Conservation (phyloP, 2,797 vertebrate genomes). For the Microchirus variegatus region DNA sequence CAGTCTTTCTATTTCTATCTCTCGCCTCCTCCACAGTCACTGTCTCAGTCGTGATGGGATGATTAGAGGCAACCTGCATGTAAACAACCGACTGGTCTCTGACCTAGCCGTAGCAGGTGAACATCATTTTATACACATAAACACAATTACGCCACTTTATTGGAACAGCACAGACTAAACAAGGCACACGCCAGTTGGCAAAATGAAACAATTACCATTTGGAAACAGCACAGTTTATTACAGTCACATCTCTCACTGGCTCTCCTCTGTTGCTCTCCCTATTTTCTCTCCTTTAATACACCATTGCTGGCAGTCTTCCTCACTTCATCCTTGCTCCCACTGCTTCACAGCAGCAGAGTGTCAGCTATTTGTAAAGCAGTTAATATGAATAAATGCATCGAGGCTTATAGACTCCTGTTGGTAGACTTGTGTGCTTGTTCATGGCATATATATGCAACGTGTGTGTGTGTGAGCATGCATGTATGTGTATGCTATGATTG, state of each 20-base stretch:
- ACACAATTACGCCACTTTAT: constrained; percentile 26
- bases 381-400: constrained; percentile 14
- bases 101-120: constrained; percentile 31
- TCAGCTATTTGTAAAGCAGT: constrained; percentile 40
- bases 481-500: constrained; percentile 82
- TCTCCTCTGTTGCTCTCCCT: constrained; percentile 14
- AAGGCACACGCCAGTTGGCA: constrained; percentile 38
- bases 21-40: constrained; percentile 13
- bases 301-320: constrained; percentile 26
- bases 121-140: constrained; percentile 33
- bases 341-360: constrained; percentile 34
- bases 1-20: background rate
- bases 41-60: constrained; percentile 27
- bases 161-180: constrained; percentile 27
- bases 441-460: background rate
- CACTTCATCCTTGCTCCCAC: constrained; percentile 30
- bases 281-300: constrained; percentile 27
- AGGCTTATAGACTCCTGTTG: constrained; percentile 8
- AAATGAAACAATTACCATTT: constrained; percentile 44
- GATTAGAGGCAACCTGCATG: constrained; percentile 44
- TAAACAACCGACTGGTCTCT: constrained; percentile 39
- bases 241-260: constrained; percentile 34
- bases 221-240: constrained; percentile 27
- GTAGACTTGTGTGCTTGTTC: background rate
- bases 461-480: constrained; percentile 38